A percentile compares a stretch with the other conserved stretches of the same genome.
phyloP scores from a whole-genome alignment of 2,113 vertebrate genomes.

The Xiphophorus couchianus region DNA sequence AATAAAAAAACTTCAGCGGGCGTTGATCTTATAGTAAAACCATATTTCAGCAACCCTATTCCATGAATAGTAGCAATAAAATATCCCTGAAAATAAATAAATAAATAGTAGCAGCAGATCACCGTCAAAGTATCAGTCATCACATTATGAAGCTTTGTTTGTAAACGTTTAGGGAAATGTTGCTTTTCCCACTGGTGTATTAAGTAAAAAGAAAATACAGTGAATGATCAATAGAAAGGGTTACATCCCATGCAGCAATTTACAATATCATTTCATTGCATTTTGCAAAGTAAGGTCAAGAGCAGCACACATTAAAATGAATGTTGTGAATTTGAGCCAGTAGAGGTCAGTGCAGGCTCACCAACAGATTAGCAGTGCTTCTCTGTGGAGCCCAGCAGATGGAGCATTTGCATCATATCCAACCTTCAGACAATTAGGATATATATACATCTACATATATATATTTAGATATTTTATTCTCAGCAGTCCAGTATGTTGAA shows the following conservation, averaged over 20 bases:
- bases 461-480: background rate
- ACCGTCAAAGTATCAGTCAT: no score
- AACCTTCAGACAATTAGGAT: background rate
- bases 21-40: no score
- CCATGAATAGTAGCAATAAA: no score
- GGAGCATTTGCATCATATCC: conserved; percentile 12
- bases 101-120: no score
- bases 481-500: conserved; percentile 3
- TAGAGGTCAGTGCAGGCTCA: conserved; percentile 53
- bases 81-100: no score
- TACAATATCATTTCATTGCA: no score
- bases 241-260: background rate
- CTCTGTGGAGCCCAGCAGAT: conserved; percentile 28
- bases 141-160: background rate
- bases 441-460: background rate
- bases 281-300: background rate
- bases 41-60: no score
- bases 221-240: background rate
- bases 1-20: no score
- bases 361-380: background rate
- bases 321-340: conserved; percentile 10
- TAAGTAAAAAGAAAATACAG: background rate
- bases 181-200: background rate
- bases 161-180: background rate
- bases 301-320: background rate